These are phyloP conservation scores for Clarias macrocephalus DNA, from an alignment of 2,113 vertebrate species.

Conservation along the genomic window DNA sequence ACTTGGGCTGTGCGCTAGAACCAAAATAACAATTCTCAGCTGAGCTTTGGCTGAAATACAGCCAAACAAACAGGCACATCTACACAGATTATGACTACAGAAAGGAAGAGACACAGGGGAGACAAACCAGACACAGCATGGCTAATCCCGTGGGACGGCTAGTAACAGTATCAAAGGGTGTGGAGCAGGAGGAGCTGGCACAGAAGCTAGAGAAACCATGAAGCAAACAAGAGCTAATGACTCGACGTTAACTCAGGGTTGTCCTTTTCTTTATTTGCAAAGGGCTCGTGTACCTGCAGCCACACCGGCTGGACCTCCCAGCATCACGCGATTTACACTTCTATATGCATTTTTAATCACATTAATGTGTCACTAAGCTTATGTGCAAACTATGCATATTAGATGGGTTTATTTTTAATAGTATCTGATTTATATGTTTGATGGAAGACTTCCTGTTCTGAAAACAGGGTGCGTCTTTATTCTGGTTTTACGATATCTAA, in stretches of 20 bases:
- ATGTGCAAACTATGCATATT: not conserved
- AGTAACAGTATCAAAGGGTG: not conserved
- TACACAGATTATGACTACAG: not conserved
- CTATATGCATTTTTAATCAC: not conserved
- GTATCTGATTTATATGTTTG: not conserved
- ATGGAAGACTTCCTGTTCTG: not conserved
- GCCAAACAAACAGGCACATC: constrained; percentile 4
- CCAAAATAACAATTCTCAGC: not conserved
- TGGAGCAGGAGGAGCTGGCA: not conserved
- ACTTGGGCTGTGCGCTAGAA: not conserved
- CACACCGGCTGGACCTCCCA: not conserved
- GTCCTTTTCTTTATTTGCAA: not conserved
- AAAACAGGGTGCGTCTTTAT: not conserved
- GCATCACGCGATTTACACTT: not conserved
- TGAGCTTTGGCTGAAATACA: not conserved
- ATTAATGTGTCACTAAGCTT: not conserved
- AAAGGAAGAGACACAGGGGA: constrained; percentile 7
- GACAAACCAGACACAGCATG: not conserved
- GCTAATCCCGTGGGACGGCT: not conserved
- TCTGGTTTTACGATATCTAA: not conserved
- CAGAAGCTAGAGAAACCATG: not conserved
- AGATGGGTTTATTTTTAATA: not conserved
- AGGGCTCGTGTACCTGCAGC: not conserved
- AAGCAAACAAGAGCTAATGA: constrained; percentile 19
- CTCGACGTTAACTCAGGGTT: not conserved